Percentiles rank a stretch among this genome's conserved stretches.
Evolutionary conservation across 92 coral and sea anemone species (phyloP).

Genomic region (Bergia sp.): DNA sequence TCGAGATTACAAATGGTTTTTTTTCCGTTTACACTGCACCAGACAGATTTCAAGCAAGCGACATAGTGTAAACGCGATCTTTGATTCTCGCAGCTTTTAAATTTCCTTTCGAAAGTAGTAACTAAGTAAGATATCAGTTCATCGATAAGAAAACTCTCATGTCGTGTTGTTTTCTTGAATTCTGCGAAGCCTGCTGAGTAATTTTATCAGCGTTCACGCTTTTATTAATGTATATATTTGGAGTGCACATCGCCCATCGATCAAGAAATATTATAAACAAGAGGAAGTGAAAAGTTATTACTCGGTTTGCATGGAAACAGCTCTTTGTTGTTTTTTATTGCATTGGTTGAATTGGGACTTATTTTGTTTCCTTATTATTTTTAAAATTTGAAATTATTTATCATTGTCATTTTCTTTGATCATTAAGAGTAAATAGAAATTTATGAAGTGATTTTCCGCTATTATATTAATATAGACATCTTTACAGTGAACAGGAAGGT

Average conservation of each 20-base stretch:
- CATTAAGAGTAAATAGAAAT: background rate
- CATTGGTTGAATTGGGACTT: background rate
- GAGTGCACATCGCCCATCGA: background rate
- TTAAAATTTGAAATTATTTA: no score
- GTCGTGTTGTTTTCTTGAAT: background rate
- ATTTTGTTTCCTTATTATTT: no score
- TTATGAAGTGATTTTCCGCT: background rate
- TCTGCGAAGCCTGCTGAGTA: background rate
- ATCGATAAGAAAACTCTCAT: background rate
- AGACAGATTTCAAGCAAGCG: no score
- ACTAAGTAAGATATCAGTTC: no score
- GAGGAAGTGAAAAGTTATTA: background rate
- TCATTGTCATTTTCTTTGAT: background rate
- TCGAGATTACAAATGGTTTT: no score
- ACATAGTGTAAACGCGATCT: no score
- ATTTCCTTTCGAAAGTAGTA: no score
- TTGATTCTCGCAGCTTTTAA: no score
- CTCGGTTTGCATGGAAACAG: background rate
- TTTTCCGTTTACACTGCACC: no score
- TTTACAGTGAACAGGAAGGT: background rate
- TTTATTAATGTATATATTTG: no score
- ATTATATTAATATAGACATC: background rate
- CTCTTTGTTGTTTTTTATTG: no score
- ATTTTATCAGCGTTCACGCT: background rate
- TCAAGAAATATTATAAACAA: background rate